phyloP scores from a whole-genome alignment of 2,888 invertebrate species.

The Koerneria pararmatus region DNA sequence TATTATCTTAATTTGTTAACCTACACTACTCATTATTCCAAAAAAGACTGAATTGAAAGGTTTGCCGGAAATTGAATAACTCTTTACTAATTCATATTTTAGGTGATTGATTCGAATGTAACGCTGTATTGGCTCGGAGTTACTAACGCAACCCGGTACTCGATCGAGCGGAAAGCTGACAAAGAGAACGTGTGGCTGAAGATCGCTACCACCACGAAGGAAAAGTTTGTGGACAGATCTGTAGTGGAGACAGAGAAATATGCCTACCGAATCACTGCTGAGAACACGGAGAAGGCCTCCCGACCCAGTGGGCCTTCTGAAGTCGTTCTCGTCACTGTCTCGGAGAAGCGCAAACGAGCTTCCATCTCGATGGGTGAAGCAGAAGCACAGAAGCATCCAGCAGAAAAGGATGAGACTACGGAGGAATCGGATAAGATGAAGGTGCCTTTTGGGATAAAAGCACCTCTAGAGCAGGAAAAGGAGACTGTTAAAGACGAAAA shows the following conservation, averaged over 20 bases:
- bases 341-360: neutral
- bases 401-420: neutral
- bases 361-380: too few relatives aligned
- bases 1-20: too few relatives aligned
- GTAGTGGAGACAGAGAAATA: slow-evolving; percentile 42
- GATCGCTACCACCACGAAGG: slow-evolving; percentile 46
- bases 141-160: slow-evolving; percentile 38
- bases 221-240: slow-evolving; percentile 47
- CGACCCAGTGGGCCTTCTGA: slow-evolving; percentile 23
- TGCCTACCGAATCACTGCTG: slow-evolving; percentile 15
- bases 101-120: slow-evolving; percentile 16
- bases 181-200: slow-evolving; percentile 47
- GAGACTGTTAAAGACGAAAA: slow-evolving; percentile 12
- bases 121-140: slow-evolving; percentile 19
- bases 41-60: too few relatives aligned
- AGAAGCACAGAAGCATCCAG: too few relatives aligned
- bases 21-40: too few relatives aligned
- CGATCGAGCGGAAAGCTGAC: slow-evolving; percentile 30
- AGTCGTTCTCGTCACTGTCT: slow-evolving; percentile 17
- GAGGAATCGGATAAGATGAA: neutral
- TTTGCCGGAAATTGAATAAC: too few relatives aligned
- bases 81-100: slow-evolving; percentile 7
- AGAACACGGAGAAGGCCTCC: slow-evolving; percentile 7
- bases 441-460: neutral
- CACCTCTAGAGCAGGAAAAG: slow-evolving; percentile 12